These are phyloP conservation scores for Pygoscelis adeliae DNA, from an alignment of 2,113 vertebrate species.

Conservation along the genomic window DNA sequence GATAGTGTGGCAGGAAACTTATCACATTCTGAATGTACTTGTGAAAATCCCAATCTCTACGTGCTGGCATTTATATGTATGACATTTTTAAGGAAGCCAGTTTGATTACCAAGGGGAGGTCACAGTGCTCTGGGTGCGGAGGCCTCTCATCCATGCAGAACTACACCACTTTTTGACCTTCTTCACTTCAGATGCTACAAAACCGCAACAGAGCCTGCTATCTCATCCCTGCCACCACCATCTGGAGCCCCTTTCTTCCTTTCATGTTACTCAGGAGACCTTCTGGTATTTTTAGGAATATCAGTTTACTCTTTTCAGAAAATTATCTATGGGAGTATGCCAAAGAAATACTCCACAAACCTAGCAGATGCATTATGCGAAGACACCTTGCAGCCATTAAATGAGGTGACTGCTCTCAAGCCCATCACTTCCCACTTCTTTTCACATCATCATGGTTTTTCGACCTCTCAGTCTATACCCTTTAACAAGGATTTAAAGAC, in stretches of 20 bases:
- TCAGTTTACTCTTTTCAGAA: constrained; percentile 18
- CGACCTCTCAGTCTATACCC: constrained; percentile 9
- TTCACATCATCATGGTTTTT: constrained; percentile 24
- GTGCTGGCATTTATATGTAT: background rate
- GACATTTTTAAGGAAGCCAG: background rate
- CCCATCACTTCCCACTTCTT: constrained; percentile 45
- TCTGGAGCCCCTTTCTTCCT: constrained; percentile 17
- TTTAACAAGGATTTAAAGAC: background rate
- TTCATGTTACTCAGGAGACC: constrained; percentile 9
- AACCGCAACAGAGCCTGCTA: background rate
- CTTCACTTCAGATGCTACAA: background rate
- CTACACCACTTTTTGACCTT: background rate
- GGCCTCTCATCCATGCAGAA: background rate
- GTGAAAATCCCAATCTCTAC: constrained; percentile 16
- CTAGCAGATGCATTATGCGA: background rate
- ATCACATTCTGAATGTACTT: constrained; percentile 42
- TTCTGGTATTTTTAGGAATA: constrained; percentile 25
- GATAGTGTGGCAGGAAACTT: background rate
- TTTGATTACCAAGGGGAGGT: background rate
- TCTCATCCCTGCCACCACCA: constrained; percentile 2
- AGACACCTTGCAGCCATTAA: constrained; percentile 31
- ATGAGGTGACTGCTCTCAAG: background rate
- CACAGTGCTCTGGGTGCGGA: background rate
- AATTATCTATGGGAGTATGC: background rate
- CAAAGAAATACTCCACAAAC: constrained; percentile 5